Conservation (phyloP, 2,113 vertebrate species). For the Nerophis lumbriciformis region DNA sequence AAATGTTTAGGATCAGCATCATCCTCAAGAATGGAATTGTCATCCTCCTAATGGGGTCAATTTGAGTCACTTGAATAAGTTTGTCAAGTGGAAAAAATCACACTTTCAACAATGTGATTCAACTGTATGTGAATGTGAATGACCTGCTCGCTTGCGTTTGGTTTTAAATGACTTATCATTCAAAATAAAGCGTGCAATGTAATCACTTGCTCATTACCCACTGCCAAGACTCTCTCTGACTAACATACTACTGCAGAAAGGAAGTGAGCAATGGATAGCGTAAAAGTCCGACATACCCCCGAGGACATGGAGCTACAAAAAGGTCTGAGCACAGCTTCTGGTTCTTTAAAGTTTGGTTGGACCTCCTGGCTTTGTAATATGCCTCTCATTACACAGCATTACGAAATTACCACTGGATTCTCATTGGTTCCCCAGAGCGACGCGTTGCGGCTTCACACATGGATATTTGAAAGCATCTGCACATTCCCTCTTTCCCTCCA, state of each 20-base stretch:
- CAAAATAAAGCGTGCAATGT: not conserved
- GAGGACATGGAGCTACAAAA: slow-evolving; percentile 9
- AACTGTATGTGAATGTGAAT: not conserved
- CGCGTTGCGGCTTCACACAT: slow-evolving; percentile 64
- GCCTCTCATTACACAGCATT: slow-evolving; percentile 70
- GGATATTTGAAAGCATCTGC: slow-evolving; percentile 62
- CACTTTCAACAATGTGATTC: not conserved
- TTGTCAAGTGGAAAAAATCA: too few species aligned
- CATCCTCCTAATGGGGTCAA: too few species aligned
- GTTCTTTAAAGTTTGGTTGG: slow-evolving; percentile 54
- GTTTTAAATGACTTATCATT: not conserved
- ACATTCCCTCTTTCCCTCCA: slow-evolving; percentile 50
- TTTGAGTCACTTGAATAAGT: too few species aligned
- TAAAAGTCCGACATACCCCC: slow-evolving; percentile 2
- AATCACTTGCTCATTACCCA: not conserved
- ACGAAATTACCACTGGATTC: slow-evolving; percentile 68
- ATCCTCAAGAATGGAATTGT: too few species aligned
- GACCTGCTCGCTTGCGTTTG: not conserved
- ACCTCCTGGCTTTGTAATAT: slow-evolving; percentile 66
- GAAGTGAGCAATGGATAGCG: slow-evolving; percentile 4
- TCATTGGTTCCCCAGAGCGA: slow-evolving; percentile 55
- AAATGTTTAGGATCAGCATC: too few species aligned
- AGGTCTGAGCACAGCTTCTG: slow-evolving; percentile 33
- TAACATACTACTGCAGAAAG: slow-evolving; percentile 3
- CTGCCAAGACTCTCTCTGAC: not conserved